These are phyloP conservation scores for Cheirogaleus medius DNA, from an alignment of 2,113 vertebrate species.

Conservation along the genomic window DNA sequence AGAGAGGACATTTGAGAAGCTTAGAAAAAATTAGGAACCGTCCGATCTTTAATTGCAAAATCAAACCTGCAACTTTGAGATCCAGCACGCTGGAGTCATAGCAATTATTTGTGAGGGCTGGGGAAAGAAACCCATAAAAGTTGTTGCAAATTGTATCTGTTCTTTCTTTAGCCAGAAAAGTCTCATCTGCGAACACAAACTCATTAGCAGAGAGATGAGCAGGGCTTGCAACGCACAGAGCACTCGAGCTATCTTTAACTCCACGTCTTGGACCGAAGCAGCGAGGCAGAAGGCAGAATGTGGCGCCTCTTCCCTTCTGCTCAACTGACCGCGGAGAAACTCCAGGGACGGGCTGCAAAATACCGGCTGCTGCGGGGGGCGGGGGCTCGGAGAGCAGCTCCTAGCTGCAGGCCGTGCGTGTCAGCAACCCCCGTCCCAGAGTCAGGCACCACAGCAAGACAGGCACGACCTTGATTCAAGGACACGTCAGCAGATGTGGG, in stretches of 20 bases:
- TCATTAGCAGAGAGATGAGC: slow-evolving; percentile 54
- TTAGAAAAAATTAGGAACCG: rapidly evolving
- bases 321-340: background rate
- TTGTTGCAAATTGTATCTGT: background rate
- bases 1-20: background rate
- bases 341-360: rapidly evolving
- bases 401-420: rapidly evolving
- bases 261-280: background rate
- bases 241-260: background rate
- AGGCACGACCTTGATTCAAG: rapidly evolving
- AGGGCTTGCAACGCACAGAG: background rate
- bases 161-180: background rate
- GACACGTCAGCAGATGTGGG: rapidly evolving
- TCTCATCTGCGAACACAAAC: background rate
- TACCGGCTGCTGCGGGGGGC: rapidly evolving
- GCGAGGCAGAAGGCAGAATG: rapidly evolving
- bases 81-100: background rate
- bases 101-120: background rate
- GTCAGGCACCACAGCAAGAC: background rate
- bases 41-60: background rate
- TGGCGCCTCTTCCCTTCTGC: background rate
- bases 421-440: background rate
- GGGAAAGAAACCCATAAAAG: background rate
- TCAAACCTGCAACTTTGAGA: rapidly evolving
- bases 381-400: rapidly evolving